Evolutionary conservation across 2,797 vertebrate genomes (phyloP), one percentile per base, ranked within the genome.

Genomic region (Podarcis siculus): DNA sequence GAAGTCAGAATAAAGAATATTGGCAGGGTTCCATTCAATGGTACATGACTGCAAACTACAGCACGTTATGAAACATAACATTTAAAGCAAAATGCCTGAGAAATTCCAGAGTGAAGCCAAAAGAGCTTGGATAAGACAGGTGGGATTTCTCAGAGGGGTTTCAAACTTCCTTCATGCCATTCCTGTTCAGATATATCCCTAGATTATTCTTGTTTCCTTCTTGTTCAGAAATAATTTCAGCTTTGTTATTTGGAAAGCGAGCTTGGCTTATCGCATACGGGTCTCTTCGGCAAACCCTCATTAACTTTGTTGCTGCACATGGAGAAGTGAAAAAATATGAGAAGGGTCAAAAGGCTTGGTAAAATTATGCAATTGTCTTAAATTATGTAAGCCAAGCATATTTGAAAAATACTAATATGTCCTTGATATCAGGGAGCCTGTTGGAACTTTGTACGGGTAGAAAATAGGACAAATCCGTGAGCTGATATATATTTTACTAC

Each of bases 331-430:
- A 37, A 86, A 92, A 86, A 90, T 83, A 81, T 37, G 39, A 3
- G 39, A 80, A 85, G 25, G 81, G 73, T 89, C 86, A 89, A 83
- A 90, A 94, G 89, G 79, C 87, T 89, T 90, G 78, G 75, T 87
- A 89, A 27, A 32, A 92, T 86, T 35, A 2, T 91, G 30, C 73
- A 21, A 35, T 87, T 35, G 27, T 82, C 45, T 83, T 95, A 91
- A 94, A 94, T 94, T 93, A 95, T 93, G 80, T 91, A 94, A 90
- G 72, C 49, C 64, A 89, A 90, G 92, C 88, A 75, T 94, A 92
- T 93, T 93, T 27, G 90, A 93, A 89, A 92, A 93, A 86, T 91
- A n/a, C n/a, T n/a, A 91, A 89, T 86, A 85, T 87, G 83, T 92
- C 86, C 86, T 75, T 86, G 91, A 91, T 94, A 91, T 78, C 82